phyloP scores from a whole-genome alignment of 2,888 invertebrate genomes.

The Carpatolechia fugitivella region DNA sequence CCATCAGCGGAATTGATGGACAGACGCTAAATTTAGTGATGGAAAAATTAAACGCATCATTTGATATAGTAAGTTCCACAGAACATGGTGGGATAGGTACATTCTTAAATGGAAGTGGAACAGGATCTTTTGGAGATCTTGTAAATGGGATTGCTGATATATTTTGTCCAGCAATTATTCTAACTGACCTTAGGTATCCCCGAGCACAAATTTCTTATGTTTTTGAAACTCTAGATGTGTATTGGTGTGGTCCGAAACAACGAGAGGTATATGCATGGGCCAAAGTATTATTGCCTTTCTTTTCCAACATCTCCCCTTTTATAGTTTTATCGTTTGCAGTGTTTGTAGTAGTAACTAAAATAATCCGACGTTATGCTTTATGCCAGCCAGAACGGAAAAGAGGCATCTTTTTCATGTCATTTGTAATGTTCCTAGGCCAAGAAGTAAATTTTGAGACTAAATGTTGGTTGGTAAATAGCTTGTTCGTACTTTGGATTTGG shows the following conservation, averaged over 20 bases:
- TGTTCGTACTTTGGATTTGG: slow-evolving; percentile 55
- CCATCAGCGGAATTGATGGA: slow-evolving; percentile 43
- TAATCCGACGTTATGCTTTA: slow-evolving; percentile 29
- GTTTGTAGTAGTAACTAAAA: slow-evolving; percentile 29
- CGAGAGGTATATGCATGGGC: slow-evolving; percentile 43
- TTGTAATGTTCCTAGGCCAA: slow-evolving; percentile 50
- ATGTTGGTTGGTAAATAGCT: slow-evolving; percentile 37
- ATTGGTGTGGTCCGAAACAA: slow-evolving; percentile 48
- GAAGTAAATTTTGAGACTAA: slow-evolving; percentile 37
- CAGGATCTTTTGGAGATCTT: slow-evolving; percentile 38
- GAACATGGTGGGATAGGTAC: slow-evolving; percentile 27
- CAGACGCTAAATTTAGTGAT: slow-evolving; percentile 33
- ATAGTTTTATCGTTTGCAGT: slow-evolving; percentile 30
- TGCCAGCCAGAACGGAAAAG: slow-evolving; percentile 19
- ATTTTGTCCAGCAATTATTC: slow-evolving; percentile 35
- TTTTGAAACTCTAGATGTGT: slow-evolving; percentile 32
- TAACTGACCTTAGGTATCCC: slow-evolving; percentile 33
- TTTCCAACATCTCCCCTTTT: slow-evolving; percentile 35
- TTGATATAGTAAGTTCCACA: slow-evolving; percentile 30
- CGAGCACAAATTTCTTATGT: slow-evolving; percentile 37
- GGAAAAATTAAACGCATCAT: slow-evolving; percentile 41
- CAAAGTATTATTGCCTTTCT: slow-evolving; percentile 44
- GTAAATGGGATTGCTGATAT: slow-evolving; percentile 40
- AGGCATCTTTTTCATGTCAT: slow-evolving; percentile 34
- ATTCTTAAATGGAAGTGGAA: slow-evolving; percentile 17